Evolutionary conservation across 2,113 vertebrate genomes (phyloP), one percentile per base, ranked within the genome.

Genomic region (Okapia johnstoni): DNA sequence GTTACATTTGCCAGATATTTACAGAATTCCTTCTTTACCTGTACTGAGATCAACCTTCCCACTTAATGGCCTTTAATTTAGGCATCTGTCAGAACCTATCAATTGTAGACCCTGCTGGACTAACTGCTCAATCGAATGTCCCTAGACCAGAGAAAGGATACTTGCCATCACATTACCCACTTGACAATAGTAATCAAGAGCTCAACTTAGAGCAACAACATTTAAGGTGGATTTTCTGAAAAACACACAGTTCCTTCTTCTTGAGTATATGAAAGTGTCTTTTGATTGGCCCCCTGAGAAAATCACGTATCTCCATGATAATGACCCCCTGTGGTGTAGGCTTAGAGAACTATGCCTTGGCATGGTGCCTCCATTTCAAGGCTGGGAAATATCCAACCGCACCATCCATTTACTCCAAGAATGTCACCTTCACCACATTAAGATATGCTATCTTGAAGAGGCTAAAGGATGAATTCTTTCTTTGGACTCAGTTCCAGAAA

Each of bases 1-100:
- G 26, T 86, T 60, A 43, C 6, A 40, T 81, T 93, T 93, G 73
- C 52, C 58, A 93, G 28, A 15, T 96, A 70, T 52, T 88, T 90
- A 92, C 48, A 96, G 46, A 91, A 96, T 85, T 50, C 16, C 40
- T 95, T 81, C 48, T 93, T 96, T 79, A 57, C 28, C 33, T 80
- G 5, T 15, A 30, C 43, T 91, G 33, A 87, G 12, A 93, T 88
- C 79, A 90, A 94, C 23, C 14, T 60, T 89, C 58, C n/a, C 33
- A 76, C 28, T 85, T 58, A 54, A 52, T 52, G 23, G n/a, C 58
- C 33, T 84, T 89, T 87, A 90, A 57, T 55, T 30, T 54, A n/a
- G 85, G 28, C 52, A 70, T n/a, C 66, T 88, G 19, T 92, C 76
- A 96, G 23, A 91, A 79, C 14, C 46, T 88, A 80, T 93, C 87